Percentiles rank a stretch among this genome's conserved stretches.
phyloP scores from a whole-genome alignment of 2,888 invertebrate species.

The Thumatha senex region DNA sequence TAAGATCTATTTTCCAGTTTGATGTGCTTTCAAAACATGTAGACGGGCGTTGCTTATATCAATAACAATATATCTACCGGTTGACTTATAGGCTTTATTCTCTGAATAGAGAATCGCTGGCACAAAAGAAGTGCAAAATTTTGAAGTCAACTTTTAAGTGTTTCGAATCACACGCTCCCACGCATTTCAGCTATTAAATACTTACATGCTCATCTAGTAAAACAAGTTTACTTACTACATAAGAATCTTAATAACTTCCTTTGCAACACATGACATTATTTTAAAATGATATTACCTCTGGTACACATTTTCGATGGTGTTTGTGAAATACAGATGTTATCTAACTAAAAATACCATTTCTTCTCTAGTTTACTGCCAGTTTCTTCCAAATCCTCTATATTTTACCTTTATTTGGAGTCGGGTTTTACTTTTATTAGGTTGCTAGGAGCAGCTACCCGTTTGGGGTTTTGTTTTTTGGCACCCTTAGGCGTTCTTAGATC shows the following conservation, averaged over 20 bases:
- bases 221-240: slow-evolving; percentile 1
- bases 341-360: too few relatives aligned
- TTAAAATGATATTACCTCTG: neutral
- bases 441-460: too few relatives aligned
- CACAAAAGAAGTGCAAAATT: slow-evolving; percentile 6
- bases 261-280: neutral
- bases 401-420: too few relatives aligned
- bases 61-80: slow-evolving; percentile 31
- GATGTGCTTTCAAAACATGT: slow-evolving; percentile 8
- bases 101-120: slow-evolving; percentile 31
- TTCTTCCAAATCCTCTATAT: too few relatives aligned
- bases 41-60: slow-evolving; percentile 25
- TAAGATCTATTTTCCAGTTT: slow-evolving; percentile 14
- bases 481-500: too few relatives aligned
- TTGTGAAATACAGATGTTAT: too few relatives aligned
- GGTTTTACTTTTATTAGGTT: too few relatives aligned
- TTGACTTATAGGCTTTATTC: slow-evolving; percentile 24
- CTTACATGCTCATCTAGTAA: neutral
- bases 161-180: slow-evolving; percentile 11
- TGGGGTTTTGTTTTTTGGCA: too few relatives aligned
- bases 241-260: neutral
- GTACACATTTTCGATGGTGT: neutral
- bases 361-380: too few relatives aligned
- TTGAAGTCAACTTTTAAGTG: slow-evolving; percentile 18
- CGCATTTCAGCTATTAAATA: neutral